Evolutionary conservation across 1,140 invertebrate genomes (phyloP), one percentile per base, ranked within the genome.

Genomic region (Drosophila hydei): DNA sequence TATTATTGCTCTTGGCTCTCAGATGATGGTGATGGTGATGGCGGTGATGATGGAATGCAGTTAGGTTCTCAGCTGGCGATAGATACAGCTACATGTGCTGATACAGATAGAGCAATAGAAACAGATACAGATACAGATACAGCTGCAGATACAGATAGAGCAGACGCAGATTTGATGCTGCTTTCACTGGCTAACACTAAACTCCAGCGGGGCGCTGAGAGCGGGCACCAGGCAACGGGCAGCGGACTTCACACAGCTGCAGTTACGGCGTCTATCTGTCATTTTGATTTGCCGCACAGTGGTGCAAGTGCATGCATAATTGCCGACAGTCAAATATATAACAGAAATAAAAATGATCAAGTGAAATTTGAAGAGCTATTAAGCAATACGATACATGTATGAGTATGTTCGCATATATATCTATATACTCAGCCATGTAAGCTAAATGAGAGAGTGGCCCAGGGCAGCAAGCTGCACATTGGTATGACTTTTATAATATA

Each of bases 231-330:
- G n/a, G 18, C 45, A 48, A 21, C 23, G 45, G 61, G 76, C 70
- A 74, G 63, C 50, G 30, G 55, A 54, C 33, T 40, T 42, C 51
- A 45, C 55, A 68, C 64, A 55, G 64, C 51, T 61, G 50, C 63
- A 51, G 63, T 60, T 60, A 56, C 71, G 56, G 30, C 52, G 52
- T 81, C 68, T 80, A 77, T 78, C 79, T 81, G 79, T 81, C 79
- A 83, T 78, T 83, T 83, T 83, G 79, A 78, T 81, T 81, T 78
- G 81, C 79, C 64, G 64, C 64, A 81, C 78, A 58, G 45, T 81
- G 78, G 74, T 38, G 11, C 42, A 72, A 36, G 14, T 14, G 5
- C 47, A 45, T 47, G 45, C 19, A 47, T 23, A 30, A 54, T 14
- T 50, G 9, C 42, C 21, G 8, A 27, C 27, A 27, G 25, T 27